Conservation (phyloP, 2,888 invertebrate genomes). For the Gandaritis pyraliata region DNA sequence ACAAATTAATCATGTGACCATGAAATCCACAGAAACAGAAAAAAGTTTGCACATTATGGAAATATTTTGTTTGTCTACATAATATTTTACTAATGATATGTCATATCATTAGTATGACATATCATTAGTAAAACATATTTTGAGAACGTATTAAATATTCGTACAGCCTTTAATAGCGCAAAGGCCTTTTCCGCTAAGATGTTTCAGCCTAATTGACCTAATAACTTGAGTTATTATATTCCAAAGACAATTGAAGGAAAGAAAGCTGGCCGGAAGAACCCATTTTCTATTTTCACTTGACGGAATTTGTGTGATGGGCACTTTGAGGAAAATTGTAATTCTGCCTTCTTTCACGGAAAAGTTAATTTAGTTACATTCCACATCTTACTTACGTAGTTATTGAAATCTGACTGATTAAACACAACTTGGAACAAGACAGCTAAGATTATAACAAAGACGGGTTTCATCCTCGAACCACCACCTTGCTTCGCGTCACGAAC, state of each 20-base stretch:
- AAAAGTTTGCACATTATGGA: background rate
- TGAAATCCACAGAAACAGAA: background rate
- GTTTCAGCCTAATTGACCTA: constrained; percentile 28
- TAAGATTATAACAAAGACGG: constrained; percentile 42
- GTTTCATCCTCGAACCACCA: constrained; percentile 15
- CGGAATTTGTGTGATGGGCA: constrained; percentile 25
- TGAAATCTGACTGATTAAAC: constrained; percentile 48
- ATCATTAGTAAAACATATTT: background rate
- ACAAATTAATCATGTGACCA: background rate
- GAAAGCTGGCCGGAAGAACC: constrained; percentile 21
- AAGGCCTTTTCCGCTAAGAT: constrained; percentile 18
- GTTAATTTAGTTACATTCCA: constrained; percentile 4
- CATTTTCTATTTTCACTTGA: constrained; percentile 30
- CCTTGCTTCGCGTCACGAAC: constrained; percentile 4
- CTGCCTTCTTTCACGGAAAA: background rate
- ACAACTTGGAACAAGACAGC: constrained; percentile 42
- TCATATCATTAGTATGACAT: too few species aligned
- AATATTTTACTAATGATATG: too few species aligned
- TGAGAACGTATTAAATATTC: constrained; percentile 8
- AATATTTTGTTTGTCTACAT: background rate
- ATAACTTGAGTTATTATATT: constrained; percentile 30
- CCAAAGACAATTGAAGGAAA: constrained; percentile 27
- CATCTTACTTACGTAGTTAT: constrained; percentile 56
- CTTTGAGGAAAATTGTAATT: constrained; percentile 17
- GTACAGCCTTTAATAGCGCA: constrained; percentile 10